phyloP scores from a whole-genome alignment of 2,888 invertebrate species.

The Ophioninae sp. region DNA sequence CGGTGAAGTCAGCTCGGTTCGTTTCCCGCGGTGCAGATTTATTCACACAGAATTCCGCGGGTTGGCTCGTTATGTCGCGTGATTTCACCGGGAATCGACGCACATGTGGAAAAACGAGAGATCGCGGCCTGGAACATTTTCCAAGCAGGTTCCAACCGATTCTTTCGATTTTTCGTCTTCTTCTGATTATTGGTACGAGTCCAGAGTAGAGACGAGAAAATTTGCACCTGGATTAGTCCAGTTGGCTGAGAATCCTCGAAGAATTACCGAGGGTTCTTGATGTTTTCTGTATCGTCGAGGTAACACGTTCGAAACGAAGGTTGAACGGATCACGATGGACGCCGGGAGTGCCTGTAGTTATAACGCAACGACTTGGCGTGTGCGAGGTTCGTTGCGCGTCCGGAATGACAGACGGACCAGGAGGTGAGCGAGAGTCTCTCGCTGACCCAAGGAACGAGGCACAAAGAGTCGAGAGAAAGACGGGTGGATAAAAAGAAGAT shows the following conservation, averaged over 20 bases:
- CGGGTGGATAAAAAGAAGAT: conserved; percentile 5
- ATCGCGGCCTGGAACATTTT: not conserved
- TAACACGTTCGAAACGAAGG: not conserved
- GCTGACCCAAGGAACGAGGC: conserved; percentile 12
- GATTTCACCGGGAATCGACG: conserved; percentile 58
- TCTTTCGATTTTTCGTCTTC: not conserved
- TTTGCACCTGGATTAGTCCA: not conserved
- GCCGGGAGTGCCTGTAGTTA: conserved; percentile 67
- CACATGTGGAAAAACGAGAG: conserved; percentile 25
- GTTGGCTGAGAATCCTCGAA: not conserved
- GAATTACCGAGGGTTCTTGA: not conserved
- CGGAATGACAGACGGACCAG: conserved; percentile 78
- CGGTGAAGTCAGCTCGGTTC: conserved; percentile 8
- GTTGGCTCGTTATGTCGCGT: conserved; percentile 60
- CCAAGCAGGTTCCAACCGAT: not conserved
- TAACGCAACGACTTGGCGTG: conserved; percentile 76
- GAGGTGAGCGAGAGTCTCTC: conserved; percentile 73
- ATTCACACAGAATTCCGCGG: conserved; percentile 62
- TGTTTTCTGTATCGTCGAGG: not conserved
- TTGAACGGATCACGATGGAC: not conserved
- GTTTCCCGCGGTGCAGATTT: conserved; percentile 43
- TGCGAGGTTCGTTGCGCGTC: conserved; percentile 74
- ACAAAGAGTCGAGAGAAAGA: conserved; percentile 6
- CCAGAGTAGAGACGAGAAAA: too few species aligned
- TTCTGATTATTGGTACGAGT: too few species aligned